Conservation (phyloP, 2,113 vertebrate genomes). For the Cyprinus carpio region DNA sequence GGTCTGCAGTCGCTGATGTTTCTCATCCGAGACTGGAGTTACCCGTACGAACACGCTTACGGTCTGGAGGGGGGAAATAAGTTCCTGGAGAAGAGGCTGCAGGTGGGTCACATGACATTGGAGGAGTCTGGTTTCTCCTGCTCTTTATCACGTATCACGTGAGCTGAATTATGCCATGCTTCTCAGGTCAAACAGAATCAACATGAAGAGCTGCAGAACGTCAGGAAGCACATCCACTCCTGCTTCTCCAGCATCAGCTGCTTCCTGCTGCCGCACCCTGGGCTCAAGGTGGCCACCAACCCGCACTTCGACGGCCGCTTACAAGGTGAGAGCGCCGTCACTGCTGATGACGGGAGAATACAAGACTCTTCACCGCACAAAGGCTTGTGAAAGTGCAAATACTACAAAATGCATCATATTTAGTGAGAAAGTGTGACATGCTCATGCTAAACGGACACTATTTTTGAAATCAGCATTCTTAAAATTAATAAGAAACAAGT, state of each 20-base stretch:
- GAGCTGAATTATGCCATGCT: background rate
- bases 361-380: too few relatives aligned
- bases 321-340: conserved; percentile 60
- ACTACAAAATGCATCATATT: too few relatives aligned
- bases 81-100: conserved; percentile 85
- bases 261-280: conserved; percentile 88
- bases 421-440: too few relatives aligned
- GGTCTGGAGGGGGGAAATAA: conserved; percentile 80
- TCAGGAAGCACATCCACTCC: conserved; percentile 89
- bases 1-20: conserved; percentile 81
- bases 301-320: conserved; percentile 84
- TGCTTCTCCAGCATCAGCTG: conserved; percentile 87
- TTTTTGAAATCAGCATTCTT: too few relatives aligned
- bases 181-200: conserved; percentile 86
- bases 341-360: too few relatives aligned
- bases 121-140: background rate
- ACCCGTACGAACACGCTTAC: conserved; percentile 87
- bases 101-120: conserved; percentile 67
- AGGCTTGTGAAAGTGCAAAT: too few relatives aligned
- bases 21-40: conserved; percentile 89
- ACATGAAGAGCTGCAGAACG: conserved; percentile 90
- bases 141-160: background rate
- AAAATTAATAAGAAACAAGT: too few relatives aligned
- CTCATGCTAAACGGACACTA: too few relatives aligned
- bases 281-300: conserved; percentile 88